phyloP scores from a whole-genome alignment of 1,140 invertebrate genomes.

The Eriocheir sinensis region DNA sequence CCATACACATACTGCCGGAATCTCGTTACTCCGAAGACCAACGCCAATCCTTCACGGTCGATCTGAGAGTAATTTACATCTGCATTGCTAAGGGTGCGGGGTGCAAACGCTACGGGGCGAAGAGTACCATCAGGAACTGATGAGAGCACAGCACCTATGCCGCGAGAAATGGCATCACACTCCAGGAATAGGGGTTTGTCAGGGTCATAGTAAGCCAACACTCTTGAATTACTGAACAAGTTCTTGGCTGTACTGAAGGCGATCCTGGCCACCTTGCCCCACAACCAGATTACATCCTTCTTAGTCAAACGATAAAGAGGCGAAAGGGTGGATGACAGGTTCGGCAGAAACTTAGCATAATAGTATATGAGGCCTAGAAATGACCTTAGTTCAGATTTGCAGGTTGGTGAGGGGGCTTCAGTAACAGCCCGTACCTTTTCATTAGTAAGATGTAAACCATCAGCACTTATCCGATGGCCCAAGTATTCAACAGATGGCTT shows the following conservation, averaged over 20 bases:
- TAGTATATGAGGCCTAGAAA: not conserved
- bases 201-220: not conserved
- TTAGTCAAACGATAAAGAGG: not conserved
- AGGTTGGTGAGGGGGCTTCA: not conserved
- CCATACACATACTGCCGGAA: slow-evolving; percentile 81
- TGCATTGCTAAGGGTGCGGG: not conserved
- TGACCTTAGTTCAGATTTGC: slow-evolving; percentile 1
- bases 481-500: not conserved
- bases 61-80: slow-evolving; percentile 81
- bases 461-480: not conserved
- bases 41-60: slow-evolving; percentile 81
- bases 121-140: not conserved
- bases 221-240: not conserved
- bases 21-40: slow-evolving; percentile 81
- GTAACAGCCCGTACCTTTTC: not conserved
- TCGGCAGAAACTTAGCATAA: not conserved
- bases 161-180: not conserved
- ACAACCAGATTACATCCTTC: not conserved
- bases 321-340: not conserved
- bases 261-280: not conserved
- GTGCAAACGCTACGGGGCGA: not conserved
- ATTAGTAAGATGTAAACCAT: not conserved
- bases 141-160: not conserved
- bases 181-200: not conserved
- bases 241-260: not conserved